Percentiles rank a stretch among this genome's conserved stretches.
These are phyloP conservation scores for Altica lythri DNA, from an alignment of 2,888 invertebrate species.

Conservation along the genomic window DNA sequence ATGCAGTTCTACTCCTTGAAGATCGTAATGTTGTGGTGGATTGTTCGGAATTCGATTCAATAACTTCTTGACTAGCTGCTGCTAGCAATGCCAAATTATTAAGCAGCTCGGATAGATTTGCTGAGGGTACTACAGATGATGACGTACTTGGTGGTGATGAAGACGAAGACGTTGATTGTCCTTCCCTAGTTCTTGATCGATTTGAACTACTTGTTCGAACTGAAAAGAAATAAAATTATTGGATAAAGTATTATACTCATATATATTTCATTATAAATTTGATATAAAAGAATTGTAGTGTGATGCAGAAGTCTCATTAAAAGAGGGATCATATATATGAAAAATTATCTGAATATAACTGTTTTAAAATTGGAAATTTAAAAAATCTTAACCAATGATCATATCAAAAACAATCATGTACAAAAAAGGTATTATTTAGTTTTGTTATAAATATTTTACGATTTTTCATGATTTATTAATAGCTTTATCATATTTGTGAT, in stretches of 20 bases:
- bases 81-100: slow-evolving; percentile 41
- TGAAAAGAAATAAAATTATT: slow-evolving; percentile 35
- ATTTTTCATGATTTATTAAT: too few species aligned
- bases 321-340: too few species aligned
- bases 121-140: slow-evolving; percentile 25
- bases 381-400: too few species aligned
- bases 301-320: too few species aligned
- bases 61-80: slow-evolving; percentile 33
- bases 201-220: slow-evolving; percentile 32
- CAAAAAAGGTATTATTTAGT: background rate
- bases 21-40: slow-evolving; percentile 36
- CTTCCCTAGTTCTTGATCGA: slow-evolving; percentile 29
- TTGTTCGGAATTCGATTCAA: slow-evolving; percentile 28
- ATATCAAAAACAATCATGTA: too few species aligned
- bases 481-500: background rate
- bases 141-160: slow-evolving; percentile 27
- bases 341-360: too few species aligned
- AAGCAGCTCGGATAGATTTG: slow-evolving; percentile 37
- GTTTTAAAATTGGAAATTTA: too few species aligned
- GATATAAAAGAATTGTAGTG: too few species aligned
- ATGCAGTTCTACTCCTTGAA: slow-evolving; percentile 40
- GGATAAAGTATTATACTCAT: too few species aligned
- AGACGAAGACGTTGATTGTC: slow-evolving; percentile 22
- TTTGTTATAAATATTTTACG: too few species aligned
- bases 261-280: too few species aligned